A percentile compares a stretch with the other conserved stretches of the same genome.
phyloP scores from a whole-genome alignment of 2,888 invertebrate genomes.

The Strigamia crassipes region DNA sequence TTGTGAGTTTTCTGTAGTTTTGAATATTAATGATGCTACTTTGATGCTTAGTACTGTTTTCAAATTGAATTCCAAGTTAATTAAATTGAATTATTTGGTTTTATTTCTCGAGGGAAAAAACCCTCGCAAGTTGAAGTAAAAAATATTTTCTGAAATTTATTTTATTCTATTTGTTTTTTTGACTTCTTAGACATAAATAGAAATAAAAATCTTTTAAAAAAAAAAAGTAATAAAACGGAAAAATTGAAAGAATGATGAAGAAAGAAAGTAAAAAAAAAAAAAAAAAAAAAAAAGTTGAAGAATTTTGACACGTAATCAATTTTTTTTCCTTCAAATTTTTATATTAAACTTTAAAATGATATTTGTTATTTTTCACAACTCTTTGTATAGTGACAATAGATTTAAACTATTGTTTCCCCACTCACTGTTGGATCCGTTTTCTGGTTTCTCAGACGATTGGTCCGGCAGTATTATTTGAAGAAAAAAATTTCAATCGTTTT shows the following conservation, averaged over 20 bases:
- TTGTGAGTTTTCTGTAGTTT: not conserved
- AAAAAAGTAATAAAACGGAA: not conserved
- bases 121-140: not conserved
- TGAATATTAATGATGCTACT: not conserved
- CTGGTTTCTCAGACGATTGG: not conserved
- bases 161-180: not conserved
- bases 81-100: not conserved
- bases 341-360: not conserved
- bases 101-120: not conserved
- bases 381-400: conserved; percentile 14
- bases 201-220: no score
- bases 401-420: not conserved
- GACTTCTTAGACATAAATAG: not conserved
- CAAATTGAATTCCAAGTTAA: not conserved
- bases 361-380: conserved; percentile 14
- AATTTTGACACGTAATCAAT: not conserved
- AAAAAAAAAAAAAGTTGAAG: not conserved
- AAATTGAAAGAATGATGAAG: not conserved
- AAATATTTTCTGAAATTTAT: not conserved
- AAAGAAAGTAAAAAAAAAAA: not conserved
- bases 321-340: not conserved
- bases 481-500: not conserved
- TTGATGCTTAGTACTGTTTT: not conserved
- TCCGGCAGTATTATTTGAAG: conserved; percentile 3
- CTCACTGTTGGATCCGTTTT: not conserved